Conservation (phyloP, 1,140 invertebrate genomes). For the Cydia splendana region DNA sequence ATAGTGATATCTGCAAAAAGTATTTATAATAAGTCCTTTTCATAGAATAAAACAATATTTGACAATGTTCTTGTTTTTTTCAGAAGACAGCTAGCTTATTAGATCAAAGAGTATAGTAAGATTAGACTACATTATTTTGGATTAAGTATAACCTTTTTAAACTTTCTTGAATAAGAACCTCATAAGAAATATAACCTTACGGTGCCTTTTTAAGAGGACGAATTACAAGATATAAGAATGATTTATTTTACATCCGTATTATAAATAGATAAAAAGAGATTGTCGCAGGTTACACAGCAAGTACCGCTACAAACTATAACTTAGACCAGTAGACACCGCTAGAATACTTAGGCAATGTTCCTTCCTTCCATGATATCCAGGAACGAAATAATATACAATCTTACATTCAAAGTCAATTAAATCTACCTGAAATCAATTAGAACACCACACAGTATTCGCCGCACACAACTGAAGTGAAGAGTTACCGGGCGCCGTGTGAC, state of each 20-base stretch:
- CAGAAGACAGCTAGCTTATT: not conserved
- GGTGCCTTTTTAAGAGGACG: not conserved
- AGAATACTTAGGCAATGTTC: not conserved
- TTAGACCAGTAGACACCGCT: not conserved
- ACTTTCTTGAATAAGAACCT: not conserved
- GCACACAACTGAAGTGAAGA: not conserved
- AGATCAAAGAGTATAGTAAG: too few relatives aligned
- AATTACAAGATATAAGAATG: not conserved
- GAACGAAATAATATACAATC: not conserved
- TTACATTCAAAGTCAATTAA: conserved; percentile 29
- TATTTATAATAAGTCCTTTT: conserved; percentile 13
- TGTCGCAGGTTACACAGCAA: not conserved
- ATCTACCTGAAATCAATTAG: not conserved
- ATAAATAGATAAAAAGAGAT: not conserved
- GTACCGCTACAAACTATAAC: not conserved
- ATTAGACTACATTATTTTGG: not conserved
- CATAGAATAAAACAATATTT: conserved; percentile 21
- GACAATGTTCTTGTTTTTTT: not conserved
- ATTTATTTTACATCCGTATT: not conserved
- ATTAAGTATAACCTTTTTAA: not conserved
- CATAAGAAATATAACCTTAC: not conserved
- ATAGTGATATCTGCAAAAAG: conserved; percentile 13
- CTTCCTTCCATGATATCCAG: not conserved
- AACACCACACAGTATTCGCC: not conserved
- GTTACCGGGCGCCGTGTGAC: not conserved